These are phyloP conservation scores for Macquaria ambigua DNA, from an alignment of 2,113 vertebrate genomes.

Conservation along the genomic window DNA sequence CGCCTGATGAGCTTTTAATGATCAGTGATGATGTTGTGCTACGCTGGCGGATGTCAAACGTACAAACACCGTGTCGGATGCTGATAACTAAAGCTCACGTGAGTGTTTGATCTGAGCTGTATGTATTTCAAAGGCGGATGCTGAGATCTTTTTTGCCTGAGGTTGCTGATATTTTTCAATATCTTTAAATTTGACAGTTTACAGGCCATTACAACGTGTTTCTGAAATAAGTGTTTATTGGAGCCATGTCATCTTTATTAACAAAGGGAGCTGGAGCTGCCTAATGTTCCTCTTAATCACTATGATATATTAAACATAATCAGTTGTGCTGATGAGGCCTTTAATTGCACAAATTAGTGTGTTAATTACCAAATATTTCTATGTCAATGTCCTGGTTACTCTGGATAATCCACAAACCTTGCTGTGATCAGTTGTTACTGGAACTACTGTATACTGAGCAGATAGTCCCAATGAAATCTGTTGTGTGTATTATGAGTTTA, in stretches of 20 bases:
- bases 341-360: constrained; percentile 36
- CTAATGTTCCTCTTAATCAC: constrained; percentile 37
- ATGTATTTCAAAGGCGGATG: not conserved
- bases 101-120: constrained; percentile 1
- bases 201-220: not conserved
- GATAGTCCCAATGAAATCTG: not conserved
- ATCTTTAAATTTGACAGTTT: not conserved
- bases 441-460: not conserved
- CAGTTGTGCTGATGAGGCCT: constrained; percentile 31
- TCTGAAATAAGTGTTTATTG: not conserved
- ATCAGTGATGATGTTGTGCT: constrained; percentile 48
- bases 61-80: constrained; percentile 18
- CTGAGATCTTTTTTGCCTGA: not conserved
- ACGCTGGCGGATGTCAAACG: constrained; percentile 20
- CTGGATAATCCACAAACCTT: not conserved
- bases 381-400: not conserved
- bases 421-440: not conserved
- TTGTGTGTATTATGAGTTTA: not conserved
- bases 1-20: constrained; percentile 64
- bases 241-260: constrained; percentile 13
- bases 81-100: constrained; percentile 2
- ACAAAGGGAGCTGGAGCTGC: not conserved
- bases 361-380: not conserved
- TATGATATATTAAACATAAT: constrained; percentile 31
- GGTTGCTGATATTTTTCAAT: not conserved